A percentile compares a stretch with the other conserved stretches of the same genome.
These are phyloP conservation scores for Oligia strigilis DNA, from an alignment of 2,888 invertebrate genomes.

Conservation along the genomic window DNA sequence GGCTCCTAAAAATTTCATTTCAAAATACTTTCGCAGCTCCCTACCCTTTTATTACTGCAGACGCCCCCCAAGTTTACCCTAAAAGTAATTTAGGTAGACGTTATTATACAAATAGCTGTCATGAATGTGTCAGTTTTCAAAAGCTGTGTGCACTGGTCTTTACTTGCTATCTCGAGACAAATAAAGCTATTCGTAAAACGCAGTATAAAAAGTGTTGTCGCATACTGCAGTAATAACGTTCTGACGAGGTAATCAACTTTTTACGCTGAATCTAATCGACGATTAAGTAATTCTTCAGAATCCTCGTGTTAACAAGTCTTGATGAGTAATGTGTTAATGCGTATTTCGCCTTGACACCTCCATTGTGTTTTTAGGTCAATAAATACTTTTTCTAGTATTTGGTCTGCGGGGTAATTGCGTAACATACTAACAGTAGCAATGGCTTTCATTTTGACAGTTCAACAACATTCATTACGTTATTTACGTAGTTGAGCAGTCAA, in stretches of 20 bases:
- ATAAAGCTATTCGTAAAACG: slow-evolving; percentile 54
- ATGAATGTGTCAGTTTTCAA: slow-evolving; percentile 32
- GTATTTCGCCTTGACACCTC: slow-evolving; percentile 57
- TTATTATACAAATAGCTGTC: slow-evolving; percentile 48
- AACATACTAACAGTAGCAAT: neutral
- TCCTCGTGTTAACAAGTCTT: slow-evolving; percentile 48
- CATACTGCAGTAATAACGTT: slow-evolving; percentile 58
- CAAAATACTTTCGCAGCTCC: slow-evolving; percentile 42
- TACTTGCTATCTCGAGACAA: slow-evolving; percentile 32
- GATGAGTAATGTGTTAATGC: slow-evolving; percentile 60
- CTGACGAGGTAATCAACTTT: slow-evolving; percentile 66
- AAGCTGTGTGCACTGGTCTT: slow-evolving; percentile 12
- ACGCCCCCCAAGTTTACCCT: slow-evolving; percentile 43
- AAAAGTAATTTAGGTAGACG: slow-evolving; percentile 55
- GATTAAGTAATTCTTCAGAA: slow-evolving; percentile 66
- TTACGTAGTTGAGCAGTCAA: neutral
- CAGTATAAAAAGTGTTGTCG: slow-evolving; percentile 53
- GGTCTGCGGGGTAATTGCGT: neutral
- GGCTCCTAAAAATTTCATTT: slow-evolving; percentile 54
- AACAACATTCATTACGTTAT: neutral
- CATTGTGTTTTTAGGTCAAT: slow-evolving; percentile 61
- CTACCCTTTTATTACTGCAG: slow-evolving; percentile 49
- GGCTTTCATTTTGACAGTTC: neutral
- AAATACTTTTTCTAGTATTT: slow-evolving; percentile 26
- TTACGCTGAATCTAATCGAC: slow-evolving; percentile 64